Conservation (phyloP, 2,888 invertebrate species). For the Pristionchus fissidentatus region DNA sequence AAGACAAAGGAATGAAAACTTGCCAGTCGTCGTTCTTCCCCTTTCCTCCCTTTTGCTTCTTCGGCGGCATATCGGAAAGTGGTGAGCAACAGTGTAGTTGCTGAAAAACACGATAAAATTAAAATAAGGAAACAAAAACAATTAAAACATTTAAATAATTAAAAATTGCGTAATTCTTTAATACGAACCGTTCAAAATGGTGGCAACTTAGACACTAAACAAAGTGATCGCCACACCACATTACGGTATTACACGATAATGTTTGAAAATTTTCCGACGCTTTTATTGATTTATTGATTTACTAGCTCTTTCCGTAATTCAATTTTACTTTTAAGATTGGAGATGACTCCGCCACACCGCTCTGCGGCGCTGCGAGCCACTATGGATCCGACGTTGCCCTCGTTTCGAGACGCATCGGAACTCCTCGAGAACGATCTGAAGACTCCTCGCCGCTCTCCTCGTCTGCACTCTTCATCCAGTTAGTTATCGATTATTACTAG, state of each 20-base stretch:
- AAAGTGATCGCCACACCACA: background rate
- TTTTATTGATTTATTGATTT: background rate
- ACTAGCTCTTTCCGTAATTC: background rate
- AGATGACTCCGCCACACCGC: conserved; percentile 41
- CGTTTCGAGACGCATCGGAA: conserved; percentile 14
- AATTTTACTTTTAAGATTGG: background rate
- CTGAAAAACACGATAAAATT: background rate
- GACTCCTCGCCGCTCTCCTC: conserved; percentile 19
- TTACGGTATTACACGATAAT: background rate
- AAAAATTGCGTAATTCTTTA: conserved; percentile 11
- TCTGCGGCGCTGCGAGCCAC: conserved; percentile 18
- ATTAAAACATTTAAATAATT: background rate
- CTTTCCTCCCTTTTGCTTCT: conserved; percentile 60
- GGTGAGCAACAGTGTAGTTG: conserved; percentile 4
- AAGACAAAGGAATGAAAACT: conserved; percentile 35
- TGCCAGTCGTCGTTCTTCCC: conserved; percentile 67
- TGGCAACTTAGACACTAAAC: background rate
- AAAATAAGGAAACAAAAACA: background rate
- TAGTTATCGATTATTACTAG: background rate
- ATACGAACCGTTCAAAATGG: background rate
- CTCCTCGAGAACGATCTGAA: background rate
- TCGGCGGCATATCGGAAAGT: conserved; percentile 62
- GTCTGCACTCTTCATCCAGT: conserved; percentile 17
- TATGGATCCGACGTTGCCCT: background rate
- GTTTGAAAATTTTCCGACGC: background rate